Percentiles rank a stretch among this genome's conserved stretches.
These are phyloP conservation scores for Telenomus remus DNA, from an alignment of 1,140 invertebrate species.

Conservation along the genomic window DNA sequence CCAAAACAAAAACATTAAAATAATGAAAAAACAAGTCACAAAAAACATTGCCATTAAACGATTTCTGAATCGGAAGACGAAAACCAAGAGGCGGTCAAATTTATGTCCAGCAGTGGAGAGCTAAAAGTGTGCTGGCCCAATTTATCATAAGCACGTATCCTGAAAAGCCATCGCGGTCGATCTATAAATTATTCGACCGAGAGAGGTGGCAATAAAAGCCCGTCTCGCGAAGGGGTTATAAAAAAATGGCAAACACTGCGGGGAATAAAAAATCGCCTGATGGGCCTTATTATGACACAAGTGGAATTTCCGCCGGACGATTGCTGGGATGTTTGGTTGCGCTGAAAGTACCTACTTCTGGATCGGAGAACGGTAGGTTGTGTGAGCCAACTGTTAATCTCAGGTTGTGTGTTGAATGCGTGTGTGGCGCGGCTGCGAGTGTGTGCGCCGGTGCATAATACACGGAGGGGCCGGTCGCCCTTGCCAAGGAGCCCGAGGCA, in stretches of 20 bases:
- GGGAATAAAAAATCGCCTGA: constrained; percentile 37
- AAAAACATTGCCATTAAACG: too few species aligned
- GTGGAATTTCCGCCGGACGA: constrained; percentile 36
- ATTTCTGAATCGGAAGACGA: background rate
- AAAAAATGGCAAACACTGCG: constrained; percentile 12
- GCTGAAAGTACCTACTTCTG: constrained; percentile 53
- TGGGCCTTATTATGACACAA: constrained; percentile 44
- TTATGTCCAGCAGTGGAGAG: background rate
- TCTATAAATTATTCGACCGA: constrained; percentile 23
- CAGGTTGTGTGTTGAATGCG: constrained; percentile 31
- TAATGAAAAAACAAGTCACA: too few species aligned
- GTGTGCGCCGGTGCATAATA: constrained; percentile 29
- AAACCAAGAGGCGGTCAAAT: background rate
- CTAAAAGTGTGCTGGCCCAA: constrained; percentile 5
- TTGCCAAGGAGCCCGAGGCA: constrained; percentile 74
- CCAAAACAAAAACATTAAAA: too few species aligned
- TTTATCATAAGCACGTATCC: constrained; percentile 2
- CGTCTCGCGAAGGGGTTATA: constrained; percentile 13
- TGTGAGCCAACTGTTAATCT: constrained; percentile 55
- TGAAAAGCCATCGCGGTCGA: constrained; percentile 1
- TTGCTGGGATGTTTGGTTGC: constrained; percentile 49
- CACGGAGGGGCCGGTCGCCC: constrained; percentile 72
- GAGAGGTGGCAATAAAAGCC: constrained; percentile 3
- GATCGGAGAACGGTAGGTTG: constrained; percentile 56
- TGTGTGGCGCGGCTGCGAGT: constrained; percentile 20